Percentiles rank a stretch among this genome's conserved stretches.
These are phyloP conservation scores for Pluvialis apricaria DNA, from an alignment of 2,113 vertebrate genomes.

Conservation along the genomic window DNA sequence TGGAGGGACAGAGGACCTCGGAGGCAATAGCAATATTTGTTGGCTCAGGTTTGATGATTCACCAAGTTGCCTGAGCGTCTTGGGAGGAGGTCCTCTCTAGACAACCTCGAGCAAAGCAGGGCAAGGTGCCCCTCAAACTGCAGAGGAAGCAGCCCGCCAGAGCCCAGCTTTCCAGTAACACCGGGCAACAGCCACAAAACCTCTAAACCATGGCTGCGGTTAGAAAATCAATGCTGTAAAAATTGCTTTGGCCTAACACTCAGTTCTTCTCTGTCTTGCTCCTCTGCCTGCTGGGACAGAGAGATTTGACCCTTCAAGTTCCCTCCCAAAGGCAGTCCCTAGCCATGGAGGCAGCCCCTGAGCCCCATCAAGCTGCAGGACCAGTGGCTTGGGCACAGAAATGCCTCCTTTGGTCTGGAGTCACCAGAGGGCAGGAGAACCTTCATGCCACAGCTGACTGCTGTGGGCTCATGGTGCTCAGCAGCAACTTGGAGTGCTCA, in stretches of 20 bases:
- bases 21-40: not conserved
- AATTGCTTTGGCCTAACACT: not conserved
- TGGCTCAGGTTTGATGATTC: not conserved
- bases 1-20: not conserved
- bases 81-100: not conserved
- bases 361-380: not conserved
- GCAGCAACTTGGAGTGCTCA: not conserved
- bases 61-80: not conserved
- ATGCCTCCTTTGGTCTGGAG: not conserved
- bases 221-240: not conserved
- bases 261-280: not conserved
- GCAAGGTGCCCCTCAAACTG: not conserved
- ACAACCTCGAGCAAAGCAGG: not conserved
- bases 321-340: not conserved
- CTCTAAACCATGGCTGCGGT: not conserved
- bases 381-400: not conserved
- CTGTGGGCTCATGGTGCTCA: not conserved
- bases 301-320: not conserved
- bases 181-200: conserved; percentile 11
- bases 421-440: not conserved
- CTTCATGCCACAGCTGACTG: not conserved
- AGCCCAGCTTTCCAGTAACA: conserved; percentile 1
- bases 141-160: not conserved
- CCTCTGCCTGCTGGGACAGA: not conserved
- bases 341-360: fast-evolving